Base-by-base conservation (phyloP, 1,140 invertebrate genomes). In the Prorops nasuta region DNA sequence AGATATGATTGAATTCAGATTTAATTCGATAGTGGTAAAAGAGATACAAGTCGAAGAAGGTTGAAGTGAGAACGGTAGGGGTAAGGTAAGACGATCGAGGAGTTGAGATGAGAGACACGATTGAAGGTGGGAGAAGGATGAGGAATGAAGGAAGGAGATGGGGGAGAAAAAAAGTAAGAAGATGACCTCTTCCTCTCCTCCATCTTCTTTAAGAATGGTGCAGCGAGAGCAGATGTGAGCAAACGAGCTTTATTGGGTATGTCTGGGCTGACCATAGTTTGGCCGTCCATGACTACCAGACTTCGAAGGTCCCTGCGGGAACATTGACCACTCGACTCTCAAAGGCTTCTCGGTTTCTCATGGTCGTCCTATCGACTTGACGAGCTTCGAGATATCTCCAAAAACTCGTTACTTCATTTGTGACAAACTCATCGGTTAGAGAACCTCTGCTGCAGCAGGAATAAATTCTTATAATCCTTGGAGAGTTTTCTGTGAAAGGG, bases 291-390 rank as follows among this genome's bases (percentile, higher is more conserved):
- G 66, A 67, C 66, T 63, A 66, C 57, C 55, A 57, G 63, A 57
- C 54, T 48, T 46, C 59, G 66, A 72, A 72, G 69, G 69, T 68
- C 67, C 64, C 55, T 46, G n/a, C n/a, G n/a, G 67, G 69, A 72
- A 70, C 69, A 59, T 72, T 72, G 69, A 72, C 69, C 69, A 70
- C 67, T 63, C 57, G 61, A 59, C 52, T 66, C 56, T 68, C 58
- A 61, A 61, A 64, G 66, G 60, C 64, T 58, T 67, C 53, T 60
- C 51, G 46, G 36, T 46, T 38, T 58, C 44, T 58, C 69, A 72
- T 71, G 69, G 69, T 63, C 63, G 64, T 54, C 58, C n/a, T 54
- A 66, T 67, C 60, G 50, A 37, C 28, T 18, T 32, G 2, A n/a
- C n/a, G n/a, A n/a, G n/a, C n/a, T n/a, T n/a, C n/a, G n/a, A n/a